Conservation (phyloP, 2,113 vertebrate genomes). For the Scortum barcoo region DNA sequence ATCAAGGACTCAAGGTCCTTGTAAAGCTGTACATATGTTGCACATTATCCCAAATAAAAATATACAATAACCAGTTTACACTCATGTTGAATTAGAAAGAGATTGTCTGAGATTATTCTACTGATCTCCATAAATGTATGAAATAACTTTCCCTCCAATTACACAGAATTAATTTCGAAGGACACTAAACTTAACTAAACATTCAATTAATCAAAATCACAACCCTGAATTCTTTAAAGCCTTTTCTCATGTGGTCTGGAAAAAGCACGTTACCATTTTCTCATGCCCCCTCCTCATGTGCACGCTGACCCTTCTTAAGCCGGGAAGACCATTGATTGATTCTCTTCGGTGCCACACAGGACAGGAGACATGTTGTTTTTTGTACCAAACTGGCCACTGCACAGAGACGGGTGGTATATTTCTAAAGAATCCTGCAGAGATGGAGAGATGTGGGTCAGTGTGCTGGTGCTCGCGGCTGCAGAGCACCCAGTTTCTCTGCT, state of each 20-base stretch:
- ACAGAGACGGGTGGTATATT: constrained; percentile 42
- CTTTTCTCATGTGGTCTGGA: not conserved
- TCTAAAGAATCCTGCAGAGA: constrained; percentile 57
- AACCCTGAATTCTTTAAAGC: not conserved
- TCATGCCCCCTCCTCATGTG: not conserved
- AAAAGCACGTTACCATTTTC: not conserved
- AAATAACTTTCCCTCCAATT: not conserved
- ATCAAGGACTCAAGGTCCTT: constrained; percentile 57
- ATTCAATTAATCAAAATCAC: not conserved
- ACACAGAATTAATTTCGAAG: not conserved
- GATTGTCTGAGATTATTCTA: not conserved
- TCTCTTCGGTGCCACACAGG: constrained; percentile 1
- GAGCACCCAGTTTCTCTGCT: constrained; percentile 76
- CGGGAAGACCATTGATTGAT: not conserved
- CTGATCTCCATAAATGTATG: not conserved
- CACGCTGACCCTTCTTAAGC: not conserved
- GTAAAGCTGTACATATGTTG: constrained; percentile 7
- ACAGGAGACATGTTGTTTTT: constrained; percentile 7
- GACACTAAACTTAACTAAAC: not conserved
- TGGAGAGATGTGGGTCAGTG: constrained; percentile 78
- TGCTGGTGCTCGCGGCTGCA: constrained; percentile 77
- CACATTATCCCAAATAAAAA: no score
- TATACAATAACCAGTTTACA: not conserved
- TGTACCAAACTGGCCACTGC: constrained; percentile 6
- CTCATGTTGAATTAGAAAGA: not conserved